Evolutionary conservation across 2,888 invertebrate genomes (phyloP), one percentile per base, ranked within the genome.

Genomic region (Stenodera caucasica): DNA sequence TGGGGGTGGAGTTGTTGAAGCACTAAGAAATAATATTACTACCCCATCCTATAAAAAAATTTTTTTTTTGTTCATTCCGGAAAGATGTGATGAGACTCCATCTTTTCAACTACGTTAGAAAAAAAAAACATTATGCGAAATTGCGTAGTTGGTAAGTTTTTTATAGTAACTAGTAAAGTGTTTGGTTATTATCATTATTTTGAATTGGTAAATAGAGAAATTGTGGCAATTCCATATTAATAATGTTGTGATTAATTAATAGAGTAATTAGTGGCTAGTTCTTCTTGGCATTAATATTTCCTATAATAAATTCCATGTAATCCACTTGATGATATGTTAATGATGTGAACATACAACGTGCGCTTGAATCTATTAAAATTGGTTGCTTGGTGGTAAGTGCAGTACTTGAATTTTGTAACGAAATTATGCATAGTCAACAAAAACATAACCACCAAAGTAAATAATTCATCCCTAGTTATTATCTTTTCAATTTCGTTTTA

Each of bases 131-230:
- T 75, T 73, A 73, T 74, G 72, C 67, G 70, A 76, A 76, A 76
- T 75, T 76, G 75, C 75, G 74, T 73, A 74, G 75, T 75, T 73
- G 75, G 75, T 76, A 75, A 75, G n/a, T 72, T 75, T 76, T 77
- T 77, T 75, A 76, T 70, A 74, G 71, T 72, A 74, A 75, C 72
- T 73, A 69, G 71, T 71, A 71, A 74, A 74, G n/a, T n/a, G n/a
- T n/a, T n/a, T n/a, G n/a, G n/a, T n/a, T n/a, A n/a, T n/a, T n/a
- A n/a, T n/a, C n/a, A n/a, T n/a, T n/a, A n/a, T n/a, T n/a, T n/a
- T n/a, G n/a, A n/a, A n/a, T n/a, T n/a, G n/a, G n/a, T n/a, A n/a
- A n/a, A n/a, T n/a, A n/a, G n/a, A n/a, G n/a, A n/a, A n/a, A n/a
- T n/a, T n/a, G n/a, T n/a, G n/a, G n/a, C n/a, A n/a, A n/a, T n/a